These are phyloP conservation scores for Diglossa cyanea DNA, from an alignment of 2,797 vertebrate genomes.

Conservation along the genomic window DNA sequence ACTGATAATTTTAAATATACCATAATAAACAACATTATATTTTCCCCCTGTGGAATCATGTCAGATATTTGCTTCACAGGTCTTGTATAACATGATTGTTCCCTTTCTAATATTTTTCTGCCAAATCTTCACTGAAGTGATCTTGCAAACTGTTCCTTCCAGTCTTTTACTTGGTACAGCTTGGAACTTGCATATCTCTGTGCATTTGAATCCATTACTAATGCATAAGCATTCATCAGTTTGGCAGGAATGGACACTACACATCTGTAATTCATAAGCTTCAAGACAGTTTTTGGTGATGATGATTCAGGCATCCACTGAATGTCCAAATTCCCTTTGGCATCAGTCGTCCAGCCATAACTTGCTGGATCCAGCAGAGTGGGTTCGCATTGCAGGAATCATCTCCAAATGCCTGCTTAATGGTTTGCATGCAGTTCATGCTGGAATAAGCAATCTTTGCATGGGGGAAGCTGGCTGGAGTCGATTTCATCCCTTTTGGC, in stretches of 20 bases:
- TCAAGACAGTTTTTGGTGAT: constrained; percentile 33
- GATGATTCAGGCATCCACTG: constrained; percentile 50
- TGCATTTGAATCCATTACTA: constrained; percentile 30
- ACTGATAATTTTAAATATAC: neutral
- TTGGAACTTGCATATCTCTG: constrained; percentile 15
- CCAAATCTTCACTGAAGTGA: neutral
- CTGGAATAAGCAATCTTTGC: constrained; percentile 63
- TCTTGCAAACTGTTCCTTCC: neutral
- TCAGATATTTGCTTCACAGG: neutral
- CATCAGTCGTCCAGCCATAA: constrained; percentile 46
- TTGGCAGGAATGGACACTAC: constrained; percentile 37
- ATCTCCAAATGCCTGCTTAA: constrained; percentile 57
- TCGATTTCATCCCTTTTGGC: constrained; percentile 59
- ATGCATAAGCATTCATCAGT: neutral
- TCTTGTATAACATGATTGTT: neutral
- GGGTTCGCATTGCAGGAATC: constrained; percentile 42
- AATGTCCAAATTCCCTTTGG: constrained; percentile 61
- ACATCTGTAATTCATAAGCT: constrained; percentile 61
- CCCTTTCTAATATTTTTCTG: neutral
- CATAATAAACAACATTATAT: neutral
- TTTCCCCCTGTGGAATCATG: neutral
- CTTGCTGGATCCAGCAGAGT: constrained; percentile 52
- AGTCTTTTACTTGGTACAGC: neutral
- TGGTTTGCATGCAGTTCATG: constrained; percentile 53
- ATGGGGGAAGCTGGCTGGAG: constrained; percentile 59